Percentiles rank a stretch among this genome's conserved stretches.
phyloP scores from a whole-genome alignment of 1,140 invertebrate genomes.

The Bombus consobrinus region DNA sequence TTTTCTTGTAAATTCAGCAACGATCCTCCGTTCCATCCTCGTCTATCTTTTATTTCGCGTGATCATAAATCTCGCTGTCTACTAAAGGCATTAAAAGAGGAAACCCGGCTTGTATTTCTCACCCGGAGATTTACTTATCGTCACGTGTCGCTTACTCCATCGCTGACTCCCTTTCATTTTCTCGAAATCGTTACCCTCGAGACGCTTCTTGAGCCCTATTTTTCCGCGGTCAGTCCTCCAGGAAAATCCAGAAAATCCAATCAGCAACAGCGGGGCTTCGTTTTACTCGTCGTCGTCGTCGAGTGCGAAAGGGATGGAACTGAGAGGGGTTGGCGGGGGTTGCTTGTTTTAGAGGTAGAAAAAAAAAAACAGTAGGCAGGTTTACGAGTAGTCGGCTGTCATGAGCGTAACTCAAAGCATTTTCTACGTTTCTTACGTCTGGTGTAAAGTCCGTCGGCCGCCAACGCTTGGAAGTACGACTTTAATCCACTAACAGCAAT shows the following conservation, averaged over 20 bases:
- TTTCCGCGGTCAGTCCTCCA: slow-evolving; percentile 36
- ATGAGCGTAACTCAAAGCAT: slow-evolving; percentile 69
- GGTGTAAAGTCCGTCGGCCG: slow-evolving; percentile 58
- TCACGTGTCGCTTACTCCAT: slow-evolving; percentile 2
- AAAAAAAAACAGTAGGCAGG: slow-evolving; percentile 64
- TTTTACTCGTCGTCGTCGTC: slow-evolving; percentile 49
- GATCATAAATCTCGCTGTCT: neutral
- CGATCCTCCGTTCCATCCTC: too few relatives aligned
- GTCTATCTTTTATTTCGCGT: neutral
- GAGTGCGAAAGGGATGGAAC: too few relatives aligned
- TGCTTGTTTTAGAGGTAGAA: slow-evolving; percentile 41
- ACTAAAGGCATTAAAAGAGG: neutral
- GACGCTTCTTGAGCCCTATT: neutral
- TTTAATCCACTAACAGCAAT: slow-evolving; percentile 75
- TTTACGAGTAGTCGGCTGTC: slow-evolving; percentile 70
- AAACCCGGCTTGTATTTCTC: too few relatives aligned
- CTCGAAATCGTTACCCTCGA: neutral
- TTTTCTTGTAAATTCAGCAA: too few relatives aligned
- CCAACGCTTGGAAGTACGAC: slow-evolving; percentile 61
- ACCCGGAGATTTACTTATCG: neutral
- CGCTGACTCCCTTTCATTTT: slow-evolving; percentile 5
- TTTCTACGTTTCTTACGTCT: slow-evolving; percentile 64
- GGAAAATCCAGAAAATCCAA: slow-evolving; percentile 70
- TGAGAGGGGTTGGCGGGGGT: slow-evolving; percentile 22
- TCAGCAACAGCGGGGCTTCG: slow-evolving; percentile 39